phyloP scores from a whole-genome alignment of 1,140 invertebrate genomes.

The Bombyx mori region DNA sequence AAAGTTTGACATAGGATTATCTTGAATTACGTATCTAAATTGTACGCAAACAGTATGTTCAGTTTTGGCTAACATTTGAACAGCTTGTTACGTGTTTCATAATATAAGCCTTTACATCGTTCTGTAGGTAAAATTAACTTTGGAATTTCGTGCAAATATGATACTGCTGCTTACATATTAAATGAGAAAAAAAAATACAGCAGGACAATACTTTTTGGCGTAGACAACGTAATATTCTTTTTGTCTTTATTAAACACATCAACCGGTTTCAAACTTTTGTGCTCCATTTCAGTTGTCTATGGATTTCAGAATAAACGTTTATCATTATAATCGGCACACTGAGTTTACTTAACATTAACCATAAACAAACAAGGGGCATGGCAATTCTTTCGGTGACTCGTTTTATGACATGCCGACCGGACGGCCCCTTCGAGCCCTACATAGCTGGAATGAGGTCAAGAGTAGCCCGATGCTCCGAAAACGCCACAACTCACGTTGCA shows the following conservation, averaged over 20 bases:
- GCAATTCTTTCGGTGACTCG: neutral
- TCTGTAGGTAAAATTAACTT: conserved; percentile 25
- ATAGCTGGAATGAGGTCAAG: conserved; percentile 43
- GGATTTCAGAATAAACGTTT: no score
- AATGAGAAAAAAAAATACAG: no score
- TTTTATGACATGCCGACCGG: conserved; percentile 8
- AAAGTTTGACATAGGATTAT: neutral
- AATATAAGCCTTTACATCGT: conserved; percentile 29
- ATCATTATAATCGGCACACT: no score
- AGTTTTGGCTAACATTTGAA: conserved; percentile 16
- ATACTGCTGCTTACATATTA: no score
- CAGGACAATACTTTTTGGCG: no score
- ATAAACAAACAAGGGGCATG: conserved; percentile 12
- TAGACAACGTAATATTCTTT: no score
- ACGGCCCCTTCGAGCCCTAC: conserved; percentile 22
- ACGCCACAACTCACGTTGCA: neutral
- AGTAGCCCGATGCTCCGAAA: conserved; percentile 21
- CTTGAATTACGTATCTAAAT: neutral
- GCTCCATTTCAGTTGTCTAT: no score
- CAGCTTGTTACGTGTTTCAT: conserved; percentile 27
- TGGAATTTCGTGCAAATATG: conserved; percentile 13
- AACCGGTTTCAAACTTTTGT: no score
- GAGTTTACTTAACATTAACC: no score
- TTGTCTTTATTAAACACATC: no score
- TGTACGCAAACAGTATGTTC: conserved; percentile 11